phyloP scores from a whole-genome alignment of 2,888 invertebrate genomes.

The Geotrupes spiniger region DNA sequence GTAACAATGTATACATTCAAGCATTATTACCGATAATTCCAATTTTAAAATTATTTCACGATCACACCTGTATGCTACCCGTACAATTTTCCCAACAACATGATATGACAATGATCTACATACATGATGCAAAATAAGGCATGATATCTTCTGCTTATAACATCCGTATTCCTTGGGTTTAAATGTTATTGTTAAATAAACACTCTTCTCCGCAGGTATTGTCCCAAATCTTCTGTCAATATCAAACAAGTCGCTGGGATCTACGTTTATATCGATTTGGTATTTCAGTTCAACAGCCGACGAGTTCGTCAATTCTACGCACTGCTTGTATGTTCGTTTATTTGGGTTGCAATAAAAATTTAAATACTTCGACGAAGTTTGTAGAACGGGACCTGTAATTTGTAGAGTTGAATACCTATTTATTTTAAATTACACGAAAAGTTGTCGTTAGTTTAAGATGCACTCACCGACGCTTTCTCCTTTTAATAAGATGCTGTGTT shows the following conservation, averaged over 20 bases:
- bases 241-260: conserved; percentile 36
- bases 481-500: conserved; percentile 32
- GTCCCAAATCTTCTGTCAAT: conserved; percentile 39
- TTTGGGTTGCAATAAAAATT: conserved; percentile 20
- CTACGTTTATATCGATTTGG: conserved; percentile 40
- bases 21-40: too few relatives aligned
- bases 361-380: conserved; percentile 24
- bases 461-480: conserved; percentile 42
- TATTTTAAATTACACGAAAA: too few relatives aligned
- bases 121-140: conserved; percentile 47
- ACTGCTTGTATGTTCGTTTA: conserved; percentile 27
- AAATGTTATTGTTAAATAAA: conserved; percentile 42
- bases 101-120: too few relatives aligned
- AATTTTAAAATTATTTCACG: too few relatives aligned
- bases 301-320: conserved; percentile 44
- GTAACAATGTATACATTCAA: too few relatives aligned
- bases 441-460: too few relatives aligned
- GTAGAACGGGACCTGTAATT: conserved; percentile 24
- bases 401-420: too few relatives aligned
- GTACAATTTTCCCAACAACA: too few relatives aligned
- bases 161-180: conserved; percentile 36
- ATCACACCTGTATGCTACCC: too few relatives aligned
- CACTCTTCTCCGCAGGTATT: conserved; percentile 36
- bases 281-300: conserved; percentile 40
- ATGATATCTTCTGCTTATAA: conserved; percentile 40